A percentile compares a stretch with the other conserved stretches of the same genome.
Conservation (phyloP, 2,797 vertebrate genomes). For the Manis pentadactyla region DNA sequence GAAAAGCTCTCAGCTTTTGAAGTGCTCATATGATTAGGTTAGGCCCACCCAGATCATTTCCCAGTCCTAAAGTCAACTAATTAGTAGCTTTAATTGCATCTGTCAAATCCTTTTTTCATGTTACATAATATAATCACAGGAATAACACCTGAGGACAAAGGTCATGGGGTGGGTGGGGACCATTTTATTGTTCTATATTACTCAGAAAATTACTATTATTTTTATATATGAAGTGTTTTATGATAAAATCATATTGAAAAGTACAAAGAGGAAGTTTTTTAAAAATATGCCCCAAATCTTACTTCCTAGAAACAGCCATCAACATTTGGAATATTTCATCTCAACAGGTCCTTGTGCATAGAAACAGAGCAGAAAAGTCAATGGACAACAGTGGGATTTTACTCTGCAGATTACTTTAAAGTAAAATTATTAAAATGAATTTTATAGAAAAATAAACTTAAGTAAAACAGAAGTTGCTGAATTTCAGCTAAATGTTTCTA, state of each 20-base stretch:
- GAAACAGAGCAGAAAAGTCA: background rate
- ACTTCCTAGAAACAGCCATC: conserved; percentile 14
- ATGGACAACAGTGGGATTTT: background rate
- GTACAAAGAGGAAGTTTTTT: background rate
- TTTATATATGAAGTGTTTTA: background rate
- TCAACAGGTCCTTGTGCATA: background rate
- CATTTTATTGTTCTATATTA: background rate
- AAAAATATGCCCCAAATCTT: background rate
- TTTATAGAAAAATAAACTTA: conserved; percentile 2
- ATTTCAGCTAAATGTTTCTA: background rate
- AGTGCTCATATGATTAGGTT: background rate
- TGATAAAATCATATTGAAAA: conserved; percentile 40
- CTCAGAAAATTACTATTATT: background rate
- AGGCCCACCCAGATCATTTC: background rate
- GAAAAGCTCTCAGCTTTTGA: background rate
- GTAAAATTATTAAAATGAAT: conserved; percentile 34
- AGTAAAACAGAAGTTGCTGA: background rate
- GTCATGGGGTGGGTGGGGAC: too few species aligned
- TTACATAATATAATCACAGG: background rate
- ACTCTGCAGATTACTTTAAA: conserved; percentile 34
- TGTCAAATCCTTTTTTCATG: background rate
- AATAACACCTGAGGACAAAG: background rate
- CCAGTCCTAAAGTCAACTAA: background rate
- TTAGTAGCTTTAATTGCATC: background rate
- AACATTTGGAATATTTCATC: background rate